Percentiles rank a stretch among this genome's conserved stretches.
Evolutionary conservation across 1,140 invertebrate species (phyloP).

Genomic region (Lepidurus couesii): DNA sequence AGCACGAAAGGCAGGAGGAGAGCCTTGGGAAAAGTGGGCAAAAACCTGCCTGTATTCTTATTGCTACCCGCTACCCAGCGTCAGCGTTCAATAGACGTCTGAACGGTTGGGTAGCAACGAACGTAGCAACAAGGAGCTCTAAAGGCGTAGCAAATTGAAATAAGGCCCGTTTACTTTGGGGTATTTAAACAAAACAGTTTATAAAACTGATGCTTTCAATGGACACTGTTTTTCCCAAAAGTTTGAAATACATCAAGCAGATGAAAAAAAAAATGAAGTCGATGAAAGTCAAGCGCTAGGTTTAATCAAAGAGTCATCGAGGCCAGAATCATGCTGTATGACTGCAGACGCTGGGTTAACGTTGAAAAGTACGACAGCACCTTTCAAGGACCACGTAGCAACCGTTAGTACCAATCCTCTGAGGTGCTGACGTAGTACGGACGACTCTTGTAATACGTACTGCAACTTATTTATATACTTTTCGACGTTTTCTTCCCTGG

Average conservation of each 20-base stretch:
- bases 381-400: background rate
- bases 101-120: background rate
- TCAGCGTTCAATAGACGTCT: background rate
- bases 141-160: background rate
- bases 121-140: background rate
- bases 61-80: slow-evolving; percentile 6
- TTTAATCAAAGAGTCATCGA: background rate
- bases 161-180: background rate
- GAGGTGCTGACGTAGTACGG: background rate
- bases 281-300: background rate
- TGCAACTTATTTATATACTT: background rate
- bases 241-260: background rate
- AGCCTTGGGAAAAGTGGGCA: slow-evolving; percentile 15
- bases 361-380: background rate
- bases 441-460: background rate
- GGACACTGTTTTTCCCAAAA: background rate
- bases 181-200: background rate
- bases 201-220: background rate
- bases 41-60: slow-evolving; percentile 6
- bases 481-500: background rate
- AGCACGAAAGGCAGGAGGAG: background rate
- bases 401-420: background rate
- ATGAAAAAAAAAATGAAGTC: background rate
- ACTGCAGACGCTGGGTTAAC: background rate
- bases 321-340: background rate